Evolutionary conservation across 2,888 invertebrate species (phyloP).

Genomic region (Lithophane leautieri): DNA sequence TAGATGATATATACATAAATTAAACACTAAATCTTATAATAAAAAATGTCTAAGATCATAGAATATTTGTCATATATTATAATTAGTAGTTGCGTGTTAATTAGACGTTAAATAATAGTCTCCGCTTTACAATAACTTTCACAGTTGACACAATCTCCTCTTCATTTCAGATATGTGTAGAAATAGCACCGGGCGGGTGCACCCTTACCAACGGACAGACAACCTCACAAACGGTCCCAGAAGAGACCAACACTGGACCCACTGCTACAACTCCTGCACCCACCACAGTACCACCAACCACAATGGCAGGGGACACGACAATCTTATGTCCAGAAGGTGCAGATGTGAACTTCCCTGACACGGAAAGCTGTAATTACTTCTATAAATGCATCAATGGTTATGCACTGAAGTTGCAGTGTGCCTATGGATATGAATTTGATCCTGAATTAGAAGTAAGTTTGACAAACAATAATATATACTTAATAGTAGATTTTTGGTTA

Average conservation of each 20-base stretch:
- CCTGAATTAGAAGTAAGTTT: slow-evolving; percentile 24
- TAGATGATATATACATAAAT: too few relatives aligned
- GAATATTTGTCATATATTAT: too few relatives aligned
- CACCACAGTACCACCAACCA: slow-evolving; percentile 15
- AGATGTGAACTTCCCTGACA: slow-evolving; percentile 10
- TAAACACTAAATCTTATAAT: too few relatives aligned
- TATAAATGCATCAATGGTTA: slow-evolving; percentile 41
- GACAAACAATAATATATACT: background rate
- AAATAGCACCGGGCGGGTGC: slow-evolving; percentile 38
- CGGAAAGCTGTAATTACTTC: slow-evolving; percentile 27
- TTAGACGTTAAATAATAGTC: background rate
- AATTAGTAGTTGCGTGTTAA: too few relatives aligned
- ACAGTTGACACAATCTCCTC: background rate
- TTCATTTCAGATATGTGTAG: slow-evolving; percentile 26
- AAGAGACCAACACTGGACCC: background rate
- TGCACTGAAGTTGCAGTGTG: slow-evolving; percentile 34
- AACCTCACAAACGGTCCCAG: background rate
- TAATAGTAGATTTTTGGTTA: background rate
- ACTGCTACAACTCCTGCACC: background rate
- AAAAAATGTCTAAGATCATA: too few relatives aligned
- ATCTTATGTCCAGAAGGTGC: slow-evolving; percentile 4
- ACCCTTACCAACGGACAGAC: slow-evolving; percentile 6
- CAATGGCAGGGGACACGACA: background rate
- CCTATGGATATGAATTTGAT: slow-evolving; percentile 38
- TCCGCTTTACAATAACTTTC: background rate